Evolutionary conservation across 2,888 invertebrate species (phyloP).

Genomic region (Drosophila siamana): DNA sequence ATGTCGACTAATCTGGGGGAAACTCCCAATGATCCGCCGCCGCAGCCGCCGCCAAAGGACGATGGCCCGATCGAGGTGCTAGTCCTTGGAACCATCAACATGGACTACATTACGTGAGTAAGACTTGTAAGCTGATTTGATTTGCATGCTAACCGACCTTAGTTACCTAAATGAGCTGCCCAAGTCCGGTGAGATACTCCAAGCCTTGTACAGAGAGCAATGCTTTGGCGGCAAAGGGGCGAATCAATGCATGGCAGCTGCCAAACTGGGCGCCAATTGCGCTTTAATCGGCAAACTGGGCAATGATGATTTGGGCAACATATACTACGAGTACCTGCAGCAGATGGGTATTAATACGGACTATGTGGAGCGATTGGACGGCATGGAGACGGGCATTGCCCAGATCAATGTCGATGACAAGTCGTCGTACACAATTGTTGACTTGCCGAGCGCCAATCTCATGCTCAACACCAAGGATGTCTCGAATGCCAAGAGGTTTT

Average conservation of each 20-base stretch:
- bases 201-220: constrained; percentile 92
- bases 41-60: not conserved
- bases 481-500: constrained; percentile 86
- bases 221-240: constrained; percentile 99
- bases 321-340: constrained; percentile 90
- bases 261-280: constrained; percentile 92
- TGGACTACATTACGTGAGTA: constrained; percentile 92
- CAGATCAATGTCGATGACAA: constrained; percentile 94
- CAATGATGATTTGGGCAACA: constrained; percentile 92
- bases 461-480: constrained; percentile 89
- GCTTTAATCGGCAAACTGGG: constrained; percentile 95
- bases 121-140: not conserved
- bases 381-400: constrained; percentile 91
- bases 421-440: constrained; percentile 97
- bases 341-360: constrained; percentile 88
- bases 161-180: constrained; percentile 94
- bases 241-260: constrained; percentile 97
- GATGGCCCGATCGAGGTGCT: constrained; percentile 84
- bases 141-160: constrained; percentile 9
- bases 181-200: constrained; percentile 93
- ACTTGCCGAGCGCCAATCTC: constrained; percentile 94
- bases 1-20: not conserved
- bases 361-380: constrained; percentile 67
- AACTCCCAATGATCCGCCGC: no score
- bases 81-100: constrained; percentile 93